These are phyloP conservation scores for Euphydryas editha DNA, from an alignment of 2,888 invertebrate species.

Conservation along the genomic window DNA sequence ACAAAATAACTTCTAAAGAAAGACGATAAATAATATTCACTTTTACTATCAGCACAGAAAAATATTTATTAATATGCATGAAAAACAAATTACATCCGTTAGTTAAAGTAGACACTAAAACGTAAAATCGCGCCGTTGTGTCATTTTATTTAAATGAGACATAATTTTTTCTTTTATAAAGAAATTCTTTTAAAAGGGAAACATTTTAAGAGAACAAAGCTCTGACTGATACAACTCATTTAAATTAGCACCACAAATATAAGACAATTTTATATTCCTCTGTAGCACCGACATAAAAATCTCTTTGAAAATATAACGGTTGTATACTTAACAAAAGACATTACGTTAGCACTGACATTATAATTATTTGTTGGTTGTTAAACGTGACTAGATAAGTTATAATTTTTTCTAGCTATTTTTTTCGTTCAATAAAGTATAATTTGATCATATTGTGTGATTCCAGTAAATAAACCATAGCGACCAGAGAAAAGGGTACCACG, in stretches of 20 bases:
- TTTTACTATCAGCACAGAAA: neutral
- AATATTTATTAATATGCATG: no score
- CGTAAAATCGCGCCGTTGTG: neutral
- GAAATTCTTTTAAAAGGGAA: conserved; percentile 13
- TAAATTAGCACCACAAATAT: conserved; percentile 4
- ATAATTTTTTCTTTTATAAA: conserved; percentile 9
- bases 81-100: no score
- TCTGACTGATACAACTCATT: conserved; percentile 29
- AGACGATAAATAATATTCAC: neutral
- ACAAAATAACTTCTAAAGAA: neutral
- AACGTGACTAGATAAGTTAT: no score
- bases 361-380: no score
- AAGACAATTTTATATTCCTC: neutral
- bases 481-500: no score
- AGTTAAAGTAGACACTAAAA: no score
- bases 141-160: neutral
- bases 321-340: neutral
- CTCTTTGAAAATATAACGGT: neutral
- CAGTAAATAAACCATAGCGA: no score
- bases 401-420: no score
- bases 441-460: no score
- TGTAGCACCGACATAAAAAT: neutral
- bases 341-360: no score
- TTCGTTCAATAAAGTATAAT: no score
- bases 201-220: conserved; percentile 22